Evolutionary conservation across 2,113 vertebrate species (phyloP).

Genomic region (cat (Felis catus)): DNA sequence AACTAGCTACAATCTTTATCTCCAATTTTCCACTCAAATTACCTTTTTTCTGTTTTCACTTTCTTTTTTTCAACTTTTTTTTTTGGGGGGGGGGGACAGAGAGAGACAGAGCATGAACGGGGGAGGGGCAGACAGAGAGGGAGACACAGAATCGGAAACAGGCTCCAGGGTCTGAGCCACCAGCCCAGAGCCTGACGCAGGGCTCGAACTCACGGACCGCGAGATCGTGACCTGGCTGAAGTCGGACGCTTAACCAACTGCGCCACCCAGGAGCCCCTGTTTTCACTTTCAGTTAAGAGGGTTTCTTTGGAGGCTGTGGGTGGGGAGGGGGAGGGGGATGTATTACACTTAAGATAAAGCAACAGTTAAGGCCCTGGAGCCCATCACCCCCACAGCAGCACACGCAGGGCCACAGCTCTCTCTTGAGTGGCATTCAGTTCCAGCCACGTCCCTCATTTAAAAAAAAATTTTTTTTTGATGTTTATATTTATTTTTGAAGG

Average conservation of each 20-base stretch:
- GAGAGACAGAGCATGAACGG: too few relatives aligned
- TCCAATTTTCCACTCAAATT: constrained; percentile 16
- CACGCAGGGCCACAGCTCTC: background rate
- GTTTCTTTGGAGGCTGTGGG: background rate
- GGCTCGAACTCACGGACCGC: too few relatives aligned
- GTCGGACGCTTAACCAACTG: too few relatives aligned
- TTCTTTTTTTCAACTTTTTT: background rate
- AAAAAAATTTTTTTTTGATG: too few relatives aligned
- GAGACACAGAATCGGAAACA: too few relatives aligned
- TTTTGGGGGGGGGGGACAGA: too few relatives aligned
- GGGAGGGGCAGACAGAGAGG: too few relatives aligned
- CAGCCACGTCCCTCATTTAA: background rate
- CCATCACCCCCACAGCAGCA: background rate
- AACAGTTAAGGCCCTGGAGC: background rate
- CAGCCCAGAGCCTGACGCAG: too few relatives aligned
- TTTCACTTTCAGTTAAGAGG: constrained; percentile 54
- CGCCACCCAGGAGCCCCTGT: background rate
- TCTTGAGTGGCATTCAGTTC: background rate
- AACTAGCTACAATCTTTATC: background rate
- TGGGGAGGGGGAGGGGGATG: background rate
- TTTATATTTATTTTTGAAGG: too few relatives aligned
- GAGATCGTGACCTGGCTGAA: too few relatives aligned
- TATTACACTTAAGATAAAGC: constrained; percentile 56
- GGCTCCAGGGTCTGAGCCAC: too few relatives aligned
- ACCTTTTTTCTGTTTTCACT: constrained; percentile 39